Base-by-base conservation (phyloP, 2,797 vertebrate genomes). In the Nyctalus aviator region DNA sequence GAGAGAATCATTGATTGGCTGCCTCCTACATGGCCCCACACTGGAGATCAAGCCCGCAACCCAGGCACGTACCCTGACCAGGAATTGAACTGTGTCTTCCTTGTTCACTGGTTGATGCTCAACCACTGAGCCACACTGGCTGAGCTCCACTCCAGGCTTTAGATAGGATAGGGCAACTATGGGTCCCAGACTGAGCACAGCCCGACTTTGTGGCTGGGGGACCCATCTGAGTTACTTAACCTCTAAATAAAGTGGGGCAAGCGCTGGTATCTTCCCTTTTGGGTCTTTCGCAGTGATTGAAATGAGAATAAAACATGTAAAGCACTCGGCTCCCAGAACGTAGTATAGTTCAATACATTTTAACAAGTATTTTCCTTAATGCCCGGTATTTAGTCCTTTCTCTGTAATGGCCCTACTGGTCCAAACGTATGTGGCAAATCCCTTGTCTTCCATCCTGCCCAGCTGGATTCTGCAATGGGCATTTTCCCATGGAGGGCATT, bases 221-320 rank as follows among this genome's bases (percentile, higher is more conserved):
- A 57, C 64, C 78, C 8, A 4, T 57, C 14, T 6, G 27, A 48
- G n/a, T 81, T 21, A 66, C 68, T 57, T 75, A 73, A 55, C 64
- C 23, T 93, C 30, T 91, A 6, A 66, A 82, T 64, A 64, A 93
- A 86, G 46, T 77, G 62, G 55, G 46, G n/a, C 35, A 46, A 84
- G 66, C 15, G 27, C 41, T 37, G 14, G 4, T 81, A 27, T 57
- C 72, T 84, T 32, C 14, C 30, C 18, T 23, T 20, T 6, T 68
- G 37, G 35, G 53, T 62, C 21, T 87, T 81, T 41, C 92, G 86
- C 73, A 50, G 15, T 66, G 35, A 35, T 71, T 90, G 53, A 90
- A 92, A 64, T 41, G 57, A 91, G 48, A 84, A 69, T 44, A 48
- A 71, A 48, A 59, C 18, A 12, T 48, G 41, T 73, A 10, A 77